Percentiles rank a stretch among this genome's conserved stretches.
Evolutionary conservation across 2,888 invertebrate species (phyloP).

Genomic region (Perizoma flavofasciatum): DNA sequence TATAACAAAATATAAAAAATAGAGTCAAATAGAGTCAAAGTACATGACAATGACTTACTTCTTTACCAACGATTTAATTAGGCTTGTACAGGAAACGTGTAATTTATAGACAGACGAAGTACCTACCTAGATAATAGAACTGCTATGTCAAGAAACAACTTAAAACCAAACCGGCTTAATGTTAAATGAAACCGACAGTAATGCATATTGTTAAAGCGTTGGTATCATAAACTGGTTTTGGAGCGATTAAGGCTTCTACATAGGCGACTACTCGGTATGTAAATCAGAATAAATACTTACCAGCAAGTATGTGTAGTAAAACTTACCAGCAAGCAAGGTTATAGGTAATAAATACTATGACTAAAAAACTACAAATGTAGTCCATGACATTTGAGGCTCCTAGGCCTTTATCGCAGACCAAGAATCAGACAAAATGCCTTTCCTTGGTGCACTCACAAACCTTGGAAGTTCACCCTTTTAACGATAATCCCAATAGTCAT

Average conservation of each 20-base stretch:
- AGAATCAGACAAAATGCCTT: too few relatives aligned
- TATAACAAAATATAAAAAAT: too few relatives aligned
- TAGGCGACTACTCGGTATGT: slow-evolving; percentile 3
- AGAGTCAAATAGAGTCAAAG: too few relatives aligned
- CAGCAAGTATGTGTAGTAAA: neutral
- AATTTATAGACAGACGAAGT: slow-evolving; percentile 5
- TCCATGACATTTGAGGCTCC: too few relatives aligned
- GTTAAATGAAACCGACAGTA: slow-evolving; percentile 32
- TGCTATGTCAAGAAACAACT: slow-evolving; percentile 20
- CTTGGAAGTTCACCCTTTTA: too few relatives aligned
- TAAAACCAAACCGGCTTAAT: slow-evolving; percentile 27
- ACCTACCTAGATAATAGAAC: slow-evolving; percentile 20
- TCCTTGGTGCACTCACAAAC: too few relatives aligned
- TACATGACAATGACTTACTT: too few relatives aligned
- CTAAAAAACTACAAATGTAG: too few relatives aligned
- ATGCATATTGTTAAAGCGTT: slow-evolving; percentile 21
- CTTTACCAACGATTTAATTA: too few relatives aligned
- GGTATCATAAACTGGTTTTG: slow-evolving; percentile 28
- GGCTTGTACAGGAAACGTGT: slow-evolving; percentile 1
- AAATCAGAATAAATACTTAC: slow-evolving; percentile 1
- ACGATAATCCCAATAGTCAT: too few relatives aligned
- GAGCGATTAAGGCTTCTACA: slow-evolving; percentile 18
- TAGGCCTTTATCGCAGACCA: too few relatives aligned
- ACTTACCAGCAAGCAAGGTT: neutral
- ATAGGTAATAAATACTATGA: too few relatives aligned